Base-by-base conservation (phyloP, 2,113 vertebrate species). In the human region DNA sequence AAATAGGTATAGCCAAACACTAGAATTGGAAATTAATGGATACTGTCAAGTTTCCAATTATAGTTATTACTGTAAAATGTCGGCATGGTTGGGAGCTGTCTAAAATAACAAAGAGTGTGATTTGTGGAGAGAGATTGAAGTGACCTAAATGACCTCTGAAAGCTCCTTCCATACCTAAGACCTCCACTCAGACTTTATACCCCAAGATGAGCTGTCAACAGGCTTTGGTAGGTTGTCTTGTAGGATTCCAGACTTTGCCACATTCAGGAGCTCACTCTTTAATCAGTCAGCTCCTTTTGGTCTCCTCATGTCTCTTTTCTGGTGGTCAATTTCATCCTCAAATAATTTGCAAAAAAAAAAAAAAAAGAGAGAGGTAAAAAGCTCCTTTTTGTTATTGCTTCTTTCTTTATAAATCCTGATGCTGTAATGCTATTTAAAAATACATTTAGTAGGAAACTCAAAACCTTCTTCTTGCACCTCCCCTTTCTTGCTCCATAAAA, bases 401-500 rank as follows among this genome's bases (percentile, higher is more conserved):
- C 75, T 64, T 93, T 88, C 40, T 88, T 68, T 61, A 79, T 72
- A 96, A 92, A 96, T 93, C 35, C 48, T 75, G 75, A 95, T 94
- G 93, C 82, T 81, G 55, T 89, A 94, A 97, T 80, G 89, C 83
- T 97, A 73, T 94, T 93, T 86, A 89, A 96, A 98, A 97, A 84
- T 87, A 96, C 43, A 93, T 64, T 94, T 95, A 93, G 85, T 94
- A 95, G 43, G 89, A 97, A 96, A 97, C 32, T 91, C 93, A 96
- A 97, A 95, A 96, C 76, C 55, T 93, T 97, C 38, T 80, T 89
- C 38, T 91, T 94, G 52, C 84, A 84, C 75, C 90, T 97, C 95
- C 95, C 92, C 96, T 96, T 93, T 96, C 93, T 97, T 96, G 61
- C 78, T 97, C 93, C 90, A 96, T 97, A 93, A 96, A 97, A 96